Evolutionary conservation across 2,888 invertebrate genomes (phyloP).

Genomic region (Stenichneumon culpator): DNA sequence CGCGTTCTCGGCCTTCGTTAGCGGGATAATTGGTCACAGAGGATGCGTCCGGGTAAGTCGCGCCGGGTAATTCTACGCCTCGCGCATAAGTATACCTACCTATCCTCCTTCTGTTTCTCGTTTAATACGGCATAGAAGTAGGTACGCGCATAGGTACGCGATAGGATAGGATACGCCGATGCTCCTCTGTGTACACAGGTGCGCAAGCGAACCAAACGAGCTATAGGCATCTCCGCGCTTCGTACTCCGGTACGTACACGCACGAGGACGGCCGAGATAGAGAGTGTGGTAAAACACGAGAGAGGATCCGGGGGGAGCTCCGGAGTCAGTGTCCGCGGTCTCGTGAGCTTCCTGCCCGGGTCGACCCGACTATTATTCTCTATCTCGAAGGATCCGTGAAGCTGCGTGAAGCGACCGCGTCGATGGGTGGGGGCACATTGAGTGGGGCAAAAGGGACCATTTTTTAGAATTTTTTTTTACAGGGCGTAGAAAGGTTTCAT

Average conservation of each 20-base stretch:
- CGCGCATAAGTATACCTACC: constrained; percentile 72
- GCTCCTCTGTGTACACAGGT: constrained; percentile 58
- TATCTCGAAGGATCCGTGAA: constrained; percentile 30
- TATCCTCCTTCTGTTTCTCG: constrained; percentile 54
- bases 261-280: constrained; percentile 14
- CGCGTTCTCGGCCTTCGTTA: constrained; percentile 82
- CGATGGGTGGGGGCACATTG: too few relatives aligned
- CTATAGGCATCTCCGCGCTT: background rate
- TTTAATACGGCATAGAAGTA: constrained; percentile 50
- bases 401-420: background rate
- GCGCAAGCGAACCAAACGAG: constrained; percentile 19
- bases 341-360: constrained; percentile 51
- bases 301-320: constrained; percentile 23
- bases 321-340: constrained; percentile 63
- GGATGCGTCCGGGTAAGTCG: constrained; percentile 83
- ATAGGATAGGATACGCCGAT: constrained; percentile 40
- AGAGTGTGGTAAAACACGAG: constrained; percentile 21
- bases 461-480: too few relatives aligned
- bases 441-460: too few relatives aligned
- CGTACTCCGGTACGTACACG: constrained; percentile 9
- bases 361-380: constrained; percentile 12
- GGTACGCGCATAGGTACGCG: constrained; percentile 4
- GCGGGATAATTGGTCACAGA: constrained; percentile 85
- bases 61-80: constrained; percentile 82
- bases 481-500: too few relatives aligned